Conservation (phyloP, 2,797 vertebrate species). For the Cossypha niveicapilla region DNA sequence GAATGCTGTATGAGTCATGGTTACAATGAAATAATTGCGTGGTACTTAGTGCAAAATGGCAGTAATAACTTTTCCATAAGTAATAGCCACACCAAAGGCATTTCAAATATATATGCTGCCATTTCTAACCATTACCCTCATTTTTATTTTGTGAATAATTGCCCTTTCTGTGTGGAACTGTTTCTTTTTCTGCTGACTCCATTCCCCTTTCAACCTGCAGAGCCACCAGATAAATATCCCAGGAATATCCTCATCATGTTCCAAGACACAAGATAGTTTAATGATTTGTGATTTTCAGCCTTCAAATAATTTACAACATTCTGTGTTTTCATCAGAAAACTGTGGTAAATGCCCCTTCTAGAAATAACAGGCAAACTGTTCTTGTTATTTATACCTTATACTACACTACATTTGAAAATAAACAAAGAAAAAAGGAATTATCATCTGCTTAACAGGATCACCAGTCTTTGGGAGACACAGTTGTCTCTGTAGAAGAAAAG, state of each 20-base stretch:
- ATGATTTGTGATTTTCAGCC: constrained; percentile 2
- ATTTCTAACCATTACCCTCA: not conserved
- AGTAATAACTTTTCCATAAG: not conserved
- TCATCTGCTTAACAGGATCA: constrained; percentile 20
- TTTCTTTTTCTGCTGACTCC: not conserved
- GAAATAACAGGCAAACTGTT: not conserved
- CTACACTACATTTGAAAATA: not conserved
- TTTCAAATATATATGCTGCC: not conserved
- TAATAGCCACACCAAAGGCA: not conserved
- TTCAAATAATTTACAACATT: constrained; percentile 26
- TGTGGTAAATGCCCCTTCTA: not conserved
- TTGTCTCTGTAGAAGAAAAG: constrained; percentile 12
- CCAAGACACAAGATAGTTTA: constrained; percentile 2
- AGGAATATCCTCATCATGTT: not conserved
- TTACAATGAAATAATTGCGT: not conserved
- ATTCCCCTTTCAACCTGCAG: not conserved
- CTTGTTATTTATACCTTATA: not conserved
- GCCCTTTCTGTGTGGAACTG: not conserved
- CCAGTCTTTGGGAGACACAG: constrained; percentile 40
- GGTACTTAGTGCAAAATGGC: not conserved
- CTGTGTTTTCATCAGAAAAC: not conserved
- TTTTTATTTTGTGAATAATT: constrained; percentile 43
- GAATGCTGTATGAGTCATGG: not conserved
- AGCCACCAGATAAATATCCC: not conserved
- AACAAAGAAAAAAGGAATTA: constrained; percentile 16